phyloP scores from a whole-genome alignment of 2,888 invertebrate species.

The Himalopsyche anomala region DNA sequence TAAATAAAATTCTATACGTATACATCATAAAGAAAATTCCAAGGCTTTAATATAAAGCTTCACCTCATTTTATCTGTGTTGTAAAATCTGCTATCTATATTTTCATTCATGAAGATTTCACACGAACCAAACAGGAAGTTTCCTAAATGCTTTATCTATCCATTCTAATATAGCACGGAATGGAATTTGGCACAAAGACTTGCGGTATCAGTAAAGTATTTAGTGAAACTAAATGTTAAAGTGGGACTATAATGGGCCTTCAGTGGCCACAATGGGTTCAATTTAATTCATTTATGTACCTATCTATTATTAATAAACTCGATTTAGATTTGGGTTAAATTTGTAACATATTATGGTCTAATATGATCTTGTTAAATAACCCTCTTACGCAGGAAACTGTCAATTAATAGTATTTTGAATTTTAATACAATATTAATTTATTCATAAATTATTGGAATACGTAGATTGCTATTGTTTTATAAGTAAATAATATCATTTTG shows the following conservation, averaged over 20 bases:
- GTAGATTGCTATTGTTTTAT: too few relatives aligned
- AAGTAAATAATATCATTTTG: too few relatives aligned
- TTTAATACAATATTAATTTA: too few relatives aligned
- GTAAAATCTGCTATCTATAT: background rate
- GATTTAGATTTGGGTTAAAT: too few relatives aligned
- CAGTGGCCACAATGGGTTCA: background rate
- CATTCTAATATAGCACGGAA: background rate
- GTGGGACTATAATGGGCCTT: background rate
- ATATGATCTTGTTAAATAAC: too few relatives aligned
- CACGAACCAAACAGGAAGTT: slow-evolving; percentile 25
- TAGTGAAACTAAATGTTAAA: background rate
- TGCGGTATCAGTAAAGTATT: slow-evolving; percentile 8
- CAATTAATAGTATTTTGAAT: too few relatives aligned
- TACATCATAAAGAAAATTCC: too few relatives aligned
- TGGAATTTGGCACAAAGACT: slow-evolving; percentile 32
- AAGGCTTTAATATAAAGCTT: too few relatives aligned
- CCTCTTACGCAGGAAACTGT: too few relatives aligned
- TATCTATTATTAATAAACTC: background rate
- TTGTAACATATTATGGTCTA: too few relatives aligned
- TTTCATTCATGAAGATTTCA: slow-evolving; percentile 2
- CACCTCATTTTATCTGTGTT: background rate
- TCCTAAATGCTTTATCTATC: slow-evolving; percentile 15
- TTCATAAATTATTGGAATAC: too few relatives aligned
- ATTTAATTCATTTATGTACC: background rate
- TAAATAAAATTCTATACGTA: too few relatives aligned